Conservation (phyloP, 30 jellyfish, hydroid and myxozoan genomes). For the Aurelia aurita region DNA sequence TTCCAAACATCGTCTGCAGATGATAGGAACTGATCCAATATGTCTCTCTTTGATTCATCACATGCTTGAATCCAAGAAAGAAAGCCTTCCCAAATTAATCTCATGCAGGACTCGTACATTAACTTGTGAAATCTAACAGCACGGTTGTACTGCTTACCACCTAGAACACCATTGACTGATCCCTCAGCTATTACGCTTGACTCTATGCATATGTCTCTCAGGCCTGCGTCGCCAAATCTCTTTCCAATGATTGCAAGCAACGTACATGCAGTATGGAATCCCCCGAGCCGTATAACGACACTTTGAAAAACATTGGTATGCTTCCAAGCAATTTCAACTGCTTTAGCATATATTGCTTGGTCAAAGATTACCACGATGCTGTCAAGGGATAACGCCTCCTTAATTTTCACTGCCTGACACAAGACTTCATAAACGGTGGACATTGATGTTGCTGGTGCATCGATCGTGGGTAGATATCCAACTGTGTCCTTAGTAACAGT, state of each 20-base stretch:
- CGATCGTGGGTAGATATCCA: slow-evolving; percentile 30
- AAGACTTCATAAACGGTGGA: slow-evolving; percentile 44
- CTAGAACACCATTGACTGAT: slow-evolving; percentile 29
- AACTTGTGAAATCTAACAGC: slow-evolving; percentile 4
- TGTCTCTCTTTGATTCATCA: background rate
- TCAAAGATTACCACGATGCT: slow-evolving; percentile 40
- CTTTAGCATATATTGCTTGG: slow-evolving; percentile 69
- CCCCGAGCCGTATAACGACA: slow-evolving; percentile 24
- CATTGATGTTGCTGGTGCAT: slow-evolving; percentile 44
- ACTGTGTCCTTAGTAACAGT: slow-evolving; percentile 10
- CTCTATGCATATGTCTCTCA: slow-evolving; percentile 25
- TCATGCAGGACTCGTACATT: slow-evolving; percentile 25
- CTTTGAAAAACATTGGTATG: background rate
- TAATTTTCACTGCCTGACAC: slow-evolving; percentile 33
- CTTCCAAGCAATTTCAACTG: slow-evolving; percentile 54
- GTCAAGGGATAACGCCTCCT: slow-evolving; percentile 8
- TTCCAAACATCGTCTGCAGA: no score
- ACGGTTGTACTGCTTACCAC: slow-evolving; percentile 33
- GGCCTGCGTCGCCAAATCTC: slow-evolving; percentile 35
- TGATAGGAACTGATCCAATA: no score
- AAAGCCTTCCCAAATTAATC: slow-evolving; percentile 19
- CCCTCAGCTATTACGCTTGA: slow-evolving; percentile 32
- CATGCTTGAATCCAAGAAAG: slow-evolving; percentile 12
- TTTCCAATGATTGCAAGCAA: slow-evolving; percentile 32
- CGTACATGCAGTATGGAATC: slow-evolving; percentile 4